Base-by-base conservation (phyloP, 64 coral and sea anemone genomes). In the Acropora yongei region DNA sequence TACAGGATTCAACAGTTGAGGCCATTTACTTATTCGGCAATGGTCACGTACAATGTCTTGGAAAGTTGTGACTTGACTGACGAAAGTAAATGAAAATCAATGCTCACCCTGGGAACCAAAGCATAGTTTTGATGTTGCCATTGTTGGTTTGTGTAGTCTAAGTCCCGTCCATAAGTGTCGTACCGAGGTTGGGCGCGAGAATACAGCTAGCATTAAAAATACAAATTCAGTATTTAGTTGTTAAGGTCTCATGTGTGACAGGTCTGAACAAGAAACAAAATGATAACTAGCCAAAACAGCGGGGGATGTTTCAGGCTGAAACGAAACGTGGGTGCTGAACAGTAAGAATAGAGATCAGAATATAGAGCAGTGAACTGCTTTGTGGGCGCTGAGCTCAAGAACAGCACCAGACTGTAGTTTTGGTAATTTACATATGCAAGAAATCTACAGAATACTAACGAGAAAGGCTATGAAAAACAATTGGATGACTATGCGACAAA, bases 81-180 rank as follows among this genome's bases (percentile, higher is more conserved):
- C 8, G 18, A 6, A 19, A n/a, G 17, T 1, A 6, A 1, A 16
- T 0, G 3, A 48, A 16, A 78, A 47, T 48, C 51, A 47, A 13
- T 18, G 13, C 61, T 85, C 72, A 85, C 82, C 82, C 82, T 85
- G 2, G 82, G 63, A 17, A 71, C 16, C 45, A 72, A 50, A 72
- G 16, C 63, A 47, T 63, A 18, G 39, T 82, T 82, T 82, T 68
- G 82, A 13, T 18, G 82, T 44, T 69, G 17, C 82, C 61, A 85
- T 1, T 85, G 63, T 20, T 18, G 61, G 16, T 44, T 72, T 85
- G 63, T 85, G 44, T 85, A 85, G 8, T 85, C 82, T 14, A 45
- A n/a, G 57, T 58, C 57, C 30, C 63, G 44, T 47, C 63, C 65
- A 72, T 85, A 85, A 39, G 82, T 44, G 49, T 71, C 49, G 65